Evolutionary conservation across 2,888 invertebrate genomes (phyloP).

Genomic region (Perizoma affinitatum): DNA sequence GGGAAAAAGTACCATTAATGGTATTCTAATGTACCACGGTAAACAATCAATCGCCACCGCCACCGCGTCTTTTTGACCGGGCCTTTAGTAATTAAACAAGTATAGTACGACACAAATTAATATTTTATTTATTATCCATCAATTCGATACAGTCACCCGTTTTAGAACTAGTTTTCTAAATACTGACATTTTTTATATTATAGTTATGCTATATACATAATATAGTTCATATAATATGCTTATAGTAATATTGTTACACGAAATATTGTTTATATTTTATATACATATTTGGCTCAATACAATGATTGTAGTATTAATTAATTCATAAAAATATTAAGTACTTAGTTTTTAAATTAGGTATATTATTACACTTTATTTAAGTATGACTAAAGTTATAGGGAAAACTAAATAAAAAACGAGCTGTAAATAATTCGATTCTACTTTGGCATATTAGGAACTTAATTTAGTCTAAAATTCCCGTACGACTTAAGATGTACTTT

Average conservation of each 20-base stretch:
- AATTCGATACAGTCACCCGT: conserved; percentile 58
- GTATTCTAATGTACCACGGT: too few species aligned
- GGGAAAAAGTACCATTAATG: too few species aligned
- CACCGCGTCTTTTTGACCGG: too few species aligned
- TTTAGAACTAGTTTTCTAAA: conserved; percentile 34
- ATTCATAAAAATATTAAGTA: conserved; percentile 16
- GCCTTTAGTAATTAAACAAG: conserved; percentile 33
- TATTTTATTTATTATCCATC: conserved; percentile 47
- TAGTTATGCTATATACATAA: background rate
- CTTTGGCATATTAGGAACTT: conserved; percentile 58
- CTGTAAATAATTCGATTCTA: conserved; percentile 32
- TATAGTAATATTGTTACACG: too few species aligned
- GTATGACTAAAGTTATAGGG: background rate
- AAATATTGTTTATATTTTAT: too few species aligned
- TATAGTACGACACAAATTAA: conserved; percentile 55
- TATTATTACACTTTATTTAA: background rate
- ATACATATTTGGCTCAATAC: too few species aligned
- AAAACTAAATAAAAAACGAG: conserved; percentile 10
- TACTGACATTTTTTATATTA: conserved; percentile 30
- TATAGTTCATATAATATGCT: background rate
- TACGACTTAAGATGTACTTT: too few species aligned
- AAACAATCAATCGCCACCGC: too few species aligned
- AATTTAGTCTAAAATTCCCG: conserved; percentile 6
- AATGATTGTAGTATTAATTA: conserved; percentile 11
- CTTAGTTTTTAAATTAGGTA: background rate